phyloP scores from a whole-genome alignment of 64 coral and sea anemone genomes.

The Montipora efflorescens region DNA sequence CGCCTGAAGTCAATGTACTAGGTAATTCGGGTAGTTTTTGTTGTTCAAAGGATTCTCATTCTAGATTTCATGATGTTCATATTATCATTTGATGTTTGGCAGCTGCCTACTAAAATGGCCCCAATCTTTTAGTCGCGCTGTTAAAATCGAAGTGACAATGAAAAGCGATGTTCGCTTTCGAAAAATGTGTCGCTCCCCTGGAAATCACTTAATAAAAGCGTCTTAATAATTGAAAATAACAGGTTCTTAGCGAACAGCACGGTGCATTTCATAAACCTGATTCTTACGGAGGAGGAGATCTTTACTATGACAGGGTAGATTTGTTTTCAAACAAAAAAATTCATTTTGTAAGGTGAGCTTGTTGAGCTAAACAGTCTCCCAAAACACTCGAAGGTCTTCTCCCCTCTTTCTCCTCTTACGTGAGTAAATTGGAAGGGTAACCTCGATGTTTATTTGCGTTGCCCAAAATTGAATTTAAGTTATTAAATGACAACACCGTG shows the following conservation, averaged over 20 bases:
- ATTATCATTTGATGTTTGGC: conserved; percentile 5
- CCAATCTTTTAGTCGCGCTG: conserved; percentile 16
- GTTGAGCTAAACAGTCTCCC: no score
- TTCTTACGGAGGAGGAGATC: neutral
- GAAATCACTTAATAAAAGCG: conserved; percentile 10
- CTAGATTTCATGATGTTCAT: neutral
- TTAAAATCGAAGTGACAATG: neutral
- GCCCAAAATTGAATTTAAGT: neutral
- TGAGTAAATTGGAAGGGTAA: no score
- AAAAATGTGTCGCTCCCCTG: neutral
- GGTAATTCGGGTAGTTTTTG: neutral
- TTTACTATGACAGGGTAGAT: no score
- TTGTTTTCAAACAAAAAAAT: no score
- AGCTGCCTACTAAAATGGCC: conserved; percentile 10
- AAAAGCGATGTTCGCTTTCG: neutral
- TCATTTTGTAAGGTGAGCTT: neutral
- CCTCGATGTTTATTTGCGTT: neutral
- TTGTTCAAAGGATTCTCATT: neutral
- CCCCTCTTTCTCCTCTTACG: no score
- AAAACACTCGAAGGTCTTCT: no score
- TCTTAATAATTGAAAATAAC: neutral
- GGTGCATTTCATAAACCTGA: neutral
- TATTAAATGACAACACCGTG: conserved; percentile 19
- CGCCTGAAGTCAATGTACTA: neutral
- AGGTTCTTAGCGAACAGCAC: neutral